phyloP scores from a whole-genome alignment of 2,113 vertebrate genomes.

The Tor tambroides region DNA sequence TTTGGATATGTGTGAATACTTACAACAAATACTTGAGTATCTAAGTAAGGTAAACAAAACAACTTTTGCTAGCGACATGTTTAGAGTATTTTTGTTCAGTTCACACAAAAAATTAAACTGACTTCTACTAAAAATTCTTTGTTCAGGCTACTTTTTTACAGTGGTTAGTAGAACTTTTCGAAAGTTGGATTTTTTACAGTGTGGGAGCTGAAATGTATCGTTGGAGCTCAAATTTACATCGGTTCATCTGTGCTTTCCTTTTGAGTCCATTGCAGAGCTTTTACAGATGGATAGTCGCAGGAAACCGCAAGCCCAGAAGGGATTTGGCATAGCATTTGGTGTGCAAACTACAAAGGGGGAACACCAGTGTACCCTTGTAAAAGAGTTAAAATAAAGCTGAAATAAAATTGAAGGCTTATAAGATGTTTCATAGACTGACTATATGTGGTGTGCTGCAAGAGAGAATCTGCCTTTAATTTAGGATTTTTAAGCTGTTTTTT shows the following conservation, averaged over 20 bases:
- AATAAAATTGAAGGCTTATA: slow-evolving; percentile 66
- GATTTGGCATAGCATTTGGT: slow-evolving; percentile 71
- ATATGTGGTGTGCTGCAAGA: slow-evolving; percentile 62
- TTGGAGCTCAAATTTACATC: slow-evolving; percentile 33
- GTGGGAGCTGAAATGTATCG: slow-evolving; percentile 59
- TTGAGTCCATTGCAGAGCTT: slow-evolving; percentile 42
- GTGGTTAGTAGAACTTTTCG: too few species aligned
- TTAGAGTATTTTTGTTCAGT: too few species aligned
- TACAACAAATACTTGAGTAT: too few species aligned
- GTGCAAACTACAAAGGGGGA: slow-evolving; percentile 67
- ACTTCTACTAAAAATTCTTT: too few species aligned
- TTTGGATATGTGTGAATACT: too few species aligned
- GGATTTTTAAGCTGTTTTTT: background rate
- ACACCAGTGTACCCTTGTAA: slow-evolving; percentile 76
- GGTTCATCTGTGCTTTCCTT: slow-evolving; percentile 34
- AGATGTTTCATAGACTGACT: slow-evolving; percentile 78
- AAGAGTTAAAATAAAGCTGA: slow-evolving; percentile 75
- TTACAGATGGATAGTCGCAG: slow-evolving; percentile 70
- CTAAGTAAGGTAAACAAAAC: too few species aligned
- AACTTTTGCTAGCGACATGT: too few species aligned
- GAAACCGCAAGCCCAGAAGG: slow-evolving; percentile 73
- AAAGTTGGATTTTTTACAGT: too few species aligned
- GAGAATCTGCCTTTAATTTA: slow-evolving; percentile 25
- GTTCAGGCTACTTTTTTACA: too few species aligned
- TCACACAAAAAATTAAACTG: too few species aligned